A percentile compares a stretch with the other conserved stretches of the same genome.
These are phyloP conservation scores for Schizopygopsis malacanthus DNA, from an alignment of 2,797 vertebrate species.

Conservation along the genomic window DNA sequence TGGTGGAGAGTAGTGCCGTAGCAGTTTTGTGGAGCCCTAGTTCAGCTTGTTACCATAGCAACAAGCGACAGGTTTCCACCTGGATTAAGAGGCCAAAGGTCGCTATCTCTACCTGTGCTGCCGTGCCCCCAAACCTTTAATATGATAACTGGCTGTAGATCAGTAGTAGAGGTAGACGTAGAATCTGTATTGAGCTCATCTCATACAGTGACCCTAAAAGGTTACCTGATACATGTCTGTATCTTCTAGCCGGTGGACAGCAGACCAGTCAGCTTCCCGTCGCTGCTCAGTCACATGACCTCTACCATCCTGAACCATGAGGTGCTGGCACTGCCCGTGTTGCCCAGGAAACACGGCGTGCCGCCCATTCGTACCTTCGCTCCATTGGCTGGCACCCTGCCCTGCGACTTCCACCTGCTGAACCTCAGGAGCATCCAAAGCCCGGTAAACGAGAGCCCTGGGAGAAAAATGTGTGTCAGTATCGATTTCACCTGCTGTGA, in stretches of 20 bases:
- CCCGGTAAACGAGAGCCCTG: constrained; percentile 76
- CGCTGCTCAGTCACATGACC: constrained; percentile 94
- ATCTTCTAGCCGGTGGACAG: constrained; percentile 78
- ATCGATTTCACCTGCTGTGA: constrained; percentile 14
- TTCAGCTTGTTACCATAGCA: constrained; percentile 47
- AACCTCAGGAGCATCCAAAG: constrained; percentile 91
- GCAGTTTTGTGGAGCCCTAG: constrained; percentile 34
- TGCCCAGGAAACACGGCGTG: constrained; percentile 74
- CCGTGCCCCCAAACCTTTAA: neutral
- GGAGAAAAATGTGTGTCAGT: neutral
- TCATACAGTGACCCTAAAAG: neutral
- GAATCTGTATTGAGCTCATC: neutral
- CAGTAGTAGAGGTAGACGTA: constrained; percentile 5
- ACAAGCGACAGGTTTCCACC: constrained; percentile 29
- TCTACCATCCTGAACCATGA: constrained; percentile 86
- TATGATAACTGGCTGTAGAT: neutral
- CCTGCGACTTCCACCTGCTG: constrained; percentile 93
- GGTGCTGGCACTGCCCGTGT: constrained; percentile 84
- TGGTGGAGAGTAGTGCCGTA: constrained; percentile 34
- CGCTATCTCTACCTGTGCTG: constrained; percentile 1
- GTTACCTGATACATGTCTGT: neutral
- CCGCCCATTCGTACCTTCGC: constrained; percentile 83
- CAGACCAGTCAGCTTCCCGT: constrained; percentile 86
- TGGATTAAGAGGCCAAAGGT: constrained; percentile 42
- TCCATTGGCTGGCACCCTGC: constrained; percentile 82